Conservation (phyloP, 2,888 invertebrate genomes). For the Patella ulyssiponensis region DNA sequence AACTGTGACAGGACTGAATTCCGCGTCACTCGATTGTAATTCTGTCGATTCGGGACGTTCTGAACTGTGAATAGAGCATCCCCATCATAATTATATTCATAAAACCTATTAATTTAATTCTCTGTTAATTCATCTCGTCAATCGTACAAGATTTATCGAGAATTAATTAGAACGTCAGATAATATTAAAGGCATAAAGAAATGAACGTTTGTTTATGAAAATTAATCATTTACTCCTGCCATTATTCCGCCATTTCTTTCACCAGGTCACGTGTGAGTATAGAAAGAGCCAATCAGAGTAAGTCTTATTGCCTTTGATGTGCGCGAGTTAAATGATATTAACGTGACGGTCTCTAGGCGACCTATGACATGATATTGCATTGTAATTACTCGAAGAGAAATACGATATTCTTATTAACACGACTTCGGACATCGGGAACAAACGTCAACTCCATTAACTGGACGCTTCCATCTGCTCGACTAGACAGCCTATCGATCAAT, state of each 20-base stretch:
- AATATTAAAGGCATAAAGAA: neutral
- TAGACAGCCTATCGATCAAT: neutral
- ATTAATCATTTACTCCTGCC: neutral
- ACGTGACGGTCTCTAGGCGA: too few species aligned
- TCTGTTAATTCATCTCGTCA: too few species aligned
- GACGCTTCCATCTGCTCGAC: neutral
- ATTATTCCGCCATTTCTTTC: neutral
- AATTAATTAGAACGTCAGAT: too few species aligned
- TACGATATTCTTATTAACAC: neutral
- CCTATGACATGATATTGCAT: conserved; percentile 5
- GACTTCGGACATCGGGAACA: conserved; percentile 1
- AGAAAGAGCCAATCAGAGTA: neutral
- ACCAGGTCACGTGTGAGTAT: conserved; percentile 4
- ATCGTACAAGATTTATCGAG: too few species aligned
- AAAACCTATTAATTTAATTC: too few species aligned
- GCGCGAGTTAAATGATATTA: too few species aligned
- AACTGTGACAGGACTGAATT: too few species aligned
- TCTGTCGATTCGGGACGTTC: too few species aligned
- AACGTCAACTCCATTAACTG: conserved; percentile 2
- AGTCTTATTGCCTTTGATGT: too few species aligned
- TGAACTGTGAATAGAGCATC: too few species aligned
- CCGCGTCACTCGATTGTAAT: too few species aligned
- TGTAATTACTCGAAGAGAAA: neutral
- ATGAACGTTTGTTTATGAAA: neutral
- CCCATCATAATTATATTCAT: too few species aligned